Percentiles rank a stretch among this genome's conserved stretches.
phyloP scores from a whole-genome alignment of 2,113 vertebrate genomes.

The Baryphthengus martii region DNA sequence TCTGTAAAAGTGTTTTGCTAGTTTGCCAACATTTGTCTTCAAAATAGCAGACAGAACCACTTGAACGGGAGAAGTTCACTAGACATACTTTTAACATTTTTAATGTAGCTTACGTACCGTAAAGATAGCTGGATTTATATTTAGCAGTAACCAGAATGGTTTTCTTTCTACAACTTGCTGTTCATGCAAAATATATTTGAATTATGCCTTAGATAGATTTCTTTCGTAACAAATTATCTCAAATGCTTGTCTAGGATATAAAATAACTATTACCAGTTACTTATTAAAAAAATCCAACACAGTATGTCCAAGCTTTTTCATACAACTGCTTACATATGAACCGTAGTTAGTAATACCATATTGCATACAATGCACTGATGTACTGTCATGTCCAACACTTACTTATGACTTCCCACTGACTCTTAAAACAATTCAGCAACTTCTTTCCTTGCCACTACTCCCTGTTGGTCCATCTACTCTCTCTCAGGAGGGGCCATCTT shows the following conservation, averaged over 20 bases:
- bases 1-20: constrained; percentile 73
- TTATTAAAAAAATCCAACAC: constrained; percentile 23
- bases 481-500: background rate
- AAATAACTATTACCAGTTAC: constrained; percentile 49
- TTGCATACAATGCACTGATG: constrained; percentile 20
- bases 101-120: background rate
- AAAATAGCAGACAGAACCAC: constrained; percentile 59
- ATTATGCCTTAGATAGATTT: constrained; percentile 30
- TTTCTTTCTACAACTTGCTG: constrained; percentile 33
- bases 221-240: constrained; percentile 4
- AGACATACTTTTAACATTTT: constrained; percentile 41
- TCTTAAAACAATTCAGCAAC: background rate
- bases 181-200: constrained; percentile 50
- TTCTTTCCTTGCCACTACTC: background rate
- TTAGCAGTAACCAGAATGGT: constrained; percentile 33
- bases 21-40: constrained; percentile 69
- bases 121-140: constrained; percentile 49
- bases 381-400: background rate
- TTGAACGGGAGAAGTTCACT: constrained; percentile 38
- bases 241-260: constrained; percentile 28
- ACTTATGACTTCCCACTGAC: constrained; percentile 1
- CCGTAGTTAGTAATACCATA: constrained; percentile 10
- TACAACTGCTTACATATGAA: constrained; percentile 38
- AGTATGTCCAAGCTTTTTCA: constrained; percentile 34
- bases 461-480: background rate